Percentiles rank a stretch among this genome's conserved stretches.
phyloP scores from a whole-genome alignment of 1,140 invertebrate species.

The Chlorops oryzae region DNA sequence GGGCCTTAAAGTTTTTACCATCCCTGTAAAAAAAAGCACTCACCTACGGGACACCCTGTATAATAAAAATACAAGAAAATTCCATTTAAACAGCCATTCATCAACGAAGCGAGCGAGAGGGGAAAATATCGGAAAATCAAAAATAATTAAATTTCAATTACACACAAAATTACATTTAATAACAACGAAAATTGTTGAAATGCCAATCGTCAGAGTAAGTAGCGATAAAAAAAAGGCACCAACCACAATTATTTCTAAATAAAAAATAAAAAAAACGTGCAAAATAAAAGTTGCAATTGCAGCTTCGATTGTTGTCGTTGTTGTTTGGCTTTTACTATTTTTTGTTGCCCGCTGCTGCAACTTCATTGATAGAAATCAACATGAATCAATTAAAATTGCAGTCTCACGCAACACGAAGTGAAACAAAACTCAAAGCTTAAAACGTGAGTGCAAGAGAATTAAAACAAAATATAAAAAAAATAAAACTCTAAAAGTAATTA shows the following conservation, averaged over 20 bases:
- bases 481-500: no score
- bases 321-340: no score
- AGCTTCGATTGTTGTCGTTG: not conserved
- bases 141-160: slow-evolving; percentile 5
- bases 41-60: no score
- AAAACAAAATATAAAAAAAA: not conserved
- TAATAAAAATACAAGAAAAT: no score
- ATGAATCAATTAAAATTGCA: not conserved
- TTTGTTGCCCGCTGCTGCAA: not conserved
- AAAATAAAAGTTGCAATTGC: not conserved
- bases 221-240: no score
- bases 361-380: slow-evolving; percentile 10
- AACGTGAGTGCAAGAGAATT: not conserved
- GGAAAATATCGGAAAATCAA: not conserved
- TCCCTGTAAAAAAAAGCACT: no score
- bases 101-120: no score
- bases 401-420: not conserved
- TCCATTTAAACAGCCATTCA: no score
- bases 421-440: not conserved
- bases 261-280: no score
- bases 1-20: no score
- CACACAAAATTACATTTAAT: slow-evolving; percentile 12
- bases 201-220: slow-evolving; percentile 1
- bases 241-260: no score
- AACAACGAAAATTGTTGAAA: slow-evolving; percentile 5